Percentiles rank a stretch among this genome's conserved stretches.
phyloP scores from a whole-genome alignment of 2,797 vertebrate species.

The Gymnothorax javanicus region DNA sequence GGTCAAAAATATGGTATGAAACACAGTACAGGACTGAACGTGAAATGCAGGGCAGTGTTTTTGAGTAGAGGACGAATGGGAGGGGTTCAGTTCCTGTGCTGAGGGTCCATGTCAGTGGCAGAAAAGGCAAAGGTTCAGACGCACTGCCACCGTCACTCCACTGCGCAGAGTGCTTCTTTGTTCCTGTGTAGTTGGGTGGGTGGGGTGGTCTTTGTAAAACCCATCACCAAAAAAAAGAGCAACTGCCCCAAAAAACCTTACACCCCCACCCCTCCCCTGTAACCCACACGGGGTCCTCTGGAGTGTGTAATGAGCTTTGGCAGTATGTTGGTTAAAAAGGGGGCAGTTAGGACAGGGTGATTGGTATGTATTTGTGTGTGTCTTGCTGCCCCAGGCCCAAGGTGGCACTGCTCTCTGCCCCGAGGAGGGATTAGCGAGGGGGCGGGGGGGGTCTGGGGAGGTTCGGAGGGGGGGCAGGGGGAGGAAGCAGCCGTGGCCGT shows the following conservation, averaged over 20 bases:
- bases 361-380: constrained; percentile 76
- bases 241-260: constrained; percentile 62
- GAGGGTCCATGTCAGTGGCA: not conserved
- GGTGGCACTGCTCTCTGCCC: constrained; percentile 83
- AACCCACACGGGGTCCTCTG: constrained; percentile 56
- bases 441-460: constrained; percentile 51
- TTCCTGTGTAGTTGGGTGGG: constrained; percentile 27
- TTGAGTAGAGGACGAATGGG: not conserved
- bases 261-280: not conserved
- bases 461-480: constrained; percentile 55
- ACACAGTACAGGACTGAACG: not conserved
- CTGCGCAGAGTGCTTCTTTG: not conserved
- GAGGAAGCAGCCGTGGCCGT: constrained; percentile 36
- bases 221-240: constrained; percentile 51
- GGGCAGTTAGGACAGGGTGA: constrained; percentile 63
- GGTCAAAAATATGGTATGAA: not conserved
- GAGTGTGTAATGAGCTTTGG: constrained; percentile 76
- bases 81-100: not conserved
- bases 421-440: constrained; percentile 92
- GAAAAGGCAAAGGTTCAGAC: constrained; percentile 33
- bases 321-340: constrained; percentile 79
- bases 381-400: constrained; percentile 70
- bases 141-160: no score
- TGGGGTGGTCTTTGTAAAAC: constrained; percentile 66
- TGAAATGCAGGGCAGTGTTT: not conserved